A percentile compares a stretch with the other conserved stretches of the same genome.
These are phyloP conservation scores for Caerostris extrusa DNA, from an alignment of 1,140 invertebrate species.

Conservation along the genomic window DNA sequence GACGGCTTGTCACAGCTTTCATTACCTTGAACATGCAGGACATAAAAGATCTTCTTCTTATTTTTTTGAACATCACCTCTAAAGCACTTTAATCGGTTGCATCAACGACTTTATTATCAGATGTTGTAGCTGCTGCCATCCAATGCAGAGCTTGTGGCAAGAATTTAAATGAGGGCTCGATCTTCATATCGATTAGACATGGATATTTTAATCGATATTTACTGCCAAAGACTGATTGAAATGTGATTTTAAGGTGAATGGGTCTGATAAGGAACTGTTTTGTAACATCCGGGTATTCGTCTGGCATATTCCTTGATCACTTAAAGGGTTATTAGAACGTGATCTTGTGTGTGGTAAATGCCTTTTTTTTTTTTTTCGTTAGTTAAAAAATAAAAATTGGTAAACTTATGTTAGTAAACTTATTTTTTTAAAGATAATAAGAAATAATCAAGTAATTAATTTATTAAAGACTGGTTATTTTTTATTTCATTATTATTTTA, in stretches of 20 bases:
- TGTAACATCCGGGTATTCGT: slow-evolving; percentile 19
- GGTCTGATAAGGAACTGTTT: neutral
- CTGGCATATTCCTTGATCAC: neutral
- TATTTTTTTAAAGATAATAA: too few relatives aligned
- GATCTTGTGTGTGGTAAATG: neutral
- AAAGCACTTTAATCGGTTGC: neutral
- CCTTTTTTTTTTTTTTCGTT: neutral
- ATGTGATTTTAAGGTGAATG: neutral
- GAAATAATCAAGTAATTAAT: too few relatives aligned
- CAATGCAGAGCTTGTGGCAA: neutral
- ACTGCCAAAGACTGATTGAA: neutral
- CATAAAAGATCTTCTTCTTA: slow-evolving; percentile 23
- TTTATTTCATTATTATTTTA: too few relatives aligned
- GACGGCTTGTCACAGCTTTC: slow-evolving; percentile 40
- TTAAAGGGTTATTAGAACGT: neutral
- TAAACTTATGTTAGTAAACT: too few relatives aligned
- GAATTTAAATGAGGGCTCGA: slow-evolving; percentile 45
- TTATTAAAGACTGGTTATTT: too few relatives aligned
- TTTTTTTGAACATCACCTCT: neutral
- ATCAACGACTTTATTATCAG: slow-evolving; percentile 60
- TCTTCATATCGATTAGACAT: slow-evolving; percentile 20
- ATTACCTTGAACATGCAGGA: slow-evolving; percentile 11
- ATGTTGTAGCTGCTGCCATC: neutral
- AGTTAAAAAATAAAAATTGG: too few relatives aligned
- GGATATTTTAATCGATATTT: slow-evolving; percentile 64